Evolutionary conservation across 2,888 invertebrate genomes (phyloP).

Genomic region (Xestobium rufovillosum): DNA sequence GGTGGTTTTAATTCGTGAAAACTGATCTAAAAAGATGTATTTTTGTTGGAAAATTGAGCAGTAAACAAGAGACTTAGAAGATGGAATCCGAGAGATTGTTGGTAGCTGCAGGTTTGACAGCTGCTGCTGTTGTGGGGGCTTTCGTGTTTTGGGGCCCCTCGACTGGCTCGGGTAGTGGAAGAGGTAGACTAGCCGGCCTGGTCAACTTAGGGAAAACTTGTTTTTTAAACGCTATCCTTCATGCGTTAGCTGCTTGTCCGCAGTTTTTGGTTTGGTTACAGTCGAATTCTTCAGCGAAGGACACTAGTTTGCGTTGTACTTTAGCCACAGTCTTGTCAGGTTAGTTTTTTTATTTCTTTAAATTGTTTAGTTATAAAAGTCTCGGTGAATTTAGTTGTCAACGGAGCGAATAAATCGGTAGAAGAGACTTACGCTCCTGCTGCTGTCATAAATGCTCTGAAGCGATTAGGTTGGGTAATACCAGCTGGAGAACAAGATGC

Average conservation of each 20-base stretch:
- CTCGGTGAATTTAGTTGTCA: constrained; percentile 63
- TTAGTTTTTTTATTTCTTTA: constrained; percentile 34
- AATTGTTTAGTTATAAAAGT: constrained; percentile 7
- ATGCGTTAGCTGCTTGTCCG: constrained; percentile 83
- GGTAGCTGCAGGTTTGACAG: constrained; percentile 72
- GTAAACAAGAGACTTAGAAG: no score
- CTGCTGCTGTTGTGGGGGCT: constrained; percentile 73
- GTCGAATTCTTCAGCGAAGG: constrained; percentile 53
- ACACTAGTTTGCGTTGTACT: constrained; percentile 66
- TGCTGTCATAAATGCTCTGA: constrained; percentile 65
- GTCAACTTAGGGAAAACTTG: constrained; percentile 90
- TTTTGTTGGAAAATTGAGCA: no score
- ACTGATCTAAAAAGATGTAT: no score
- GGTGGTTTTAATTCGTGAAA: no score
- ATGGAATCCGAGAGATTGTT: constrained; percentile 71
- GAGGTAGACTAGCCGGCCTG: constrained; percentile 75
- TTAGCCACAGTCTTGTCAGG: constrained; percentile 69
- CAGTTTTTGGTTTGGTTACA: constrained; percentile 78
- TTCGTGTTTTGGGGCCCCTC: constrained; percentile 78
- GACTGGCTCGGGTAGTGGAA: constrained; percentile 46
- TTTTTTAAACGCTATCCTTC: constrained; percentile 85
- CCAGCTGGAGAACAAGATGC: constrained; percentile 89
- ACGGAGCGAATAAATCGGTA: constrained; percentile 63
- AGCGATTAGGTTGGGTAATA: constrained; percentile 77
- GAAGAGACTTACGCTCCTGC: constrained; percentile 57